A percentile compares a stretch with the other conserved stretches of the same genome.
These are phyloP conservation scores for Leucozona laternaria DNA, from an alignment of 2,888 invertebrate species.

Conservation along the genomic window DNA sequence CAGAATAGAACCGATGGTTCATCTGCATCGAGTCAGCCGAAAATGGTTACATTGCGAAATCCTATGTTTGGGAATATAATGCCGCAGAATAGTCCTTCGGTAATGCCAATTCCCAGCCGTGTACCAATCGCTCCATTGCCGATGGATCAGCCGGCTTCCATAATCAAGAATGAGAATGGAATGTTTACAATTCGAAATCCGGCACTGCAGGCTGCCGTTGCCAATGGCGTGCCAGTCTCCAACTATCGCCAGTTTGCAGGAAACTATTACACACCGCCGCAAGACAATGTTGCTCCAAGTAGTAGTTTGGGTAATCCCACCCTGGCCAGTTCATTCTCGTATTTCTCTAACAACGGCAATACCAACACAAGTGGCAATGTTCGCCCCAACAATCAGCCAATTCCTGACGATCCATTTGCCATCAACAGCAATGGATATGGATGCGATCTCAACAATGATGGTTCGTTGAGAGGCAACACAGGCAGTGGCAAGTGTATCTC, in stretches of 20 bases:
- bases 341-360: constrained; percentile 62
- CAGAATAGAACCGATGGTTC: constrained; percentile 35
- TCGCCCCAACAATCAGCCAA: constrained; percentile 74
- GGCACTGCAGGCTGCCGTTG: constrained; percentile 83
- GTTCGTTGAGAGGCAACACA: constrained; percentile 34
- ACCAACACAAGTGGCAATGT: constrained; percentile 79
- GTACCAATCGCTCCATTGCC: constrained; percentile 78
- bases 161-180: constrained; percentile 89
- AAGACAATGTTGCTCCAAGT: constrained; percentile 81
- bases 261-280: constrained; percentile 82
- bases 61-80: constrained; percentile 86
- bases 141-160: constrained; percentile 86
- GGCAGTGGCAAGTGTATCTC: constrained; percentile 80
- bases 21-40: constrained; percentile 80
- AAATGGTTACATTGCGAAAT: constrained; percentile 91
- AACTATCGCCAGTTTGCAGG: constrained; percentile 82
- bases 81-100: constrained; percentile 53
- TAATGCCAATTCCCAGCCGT: constrained; percentile 49
- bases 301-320: constrained; percentile 40
- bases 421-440: constrained; percentile 58
- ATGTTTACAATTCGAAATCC: constrained; percentile 95
- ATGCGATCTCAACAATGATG: constrained; percentile 60
- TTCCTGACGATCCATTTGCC: constrained; percentile 77
- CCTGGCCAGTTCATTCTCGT: constrained; percentile 79
- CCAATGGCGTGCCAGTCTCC: constrained; percentile 81